Conservation (phyloP, 2,113 vertebrate species). For the Phalacrocorax pelagicus region DNA sequence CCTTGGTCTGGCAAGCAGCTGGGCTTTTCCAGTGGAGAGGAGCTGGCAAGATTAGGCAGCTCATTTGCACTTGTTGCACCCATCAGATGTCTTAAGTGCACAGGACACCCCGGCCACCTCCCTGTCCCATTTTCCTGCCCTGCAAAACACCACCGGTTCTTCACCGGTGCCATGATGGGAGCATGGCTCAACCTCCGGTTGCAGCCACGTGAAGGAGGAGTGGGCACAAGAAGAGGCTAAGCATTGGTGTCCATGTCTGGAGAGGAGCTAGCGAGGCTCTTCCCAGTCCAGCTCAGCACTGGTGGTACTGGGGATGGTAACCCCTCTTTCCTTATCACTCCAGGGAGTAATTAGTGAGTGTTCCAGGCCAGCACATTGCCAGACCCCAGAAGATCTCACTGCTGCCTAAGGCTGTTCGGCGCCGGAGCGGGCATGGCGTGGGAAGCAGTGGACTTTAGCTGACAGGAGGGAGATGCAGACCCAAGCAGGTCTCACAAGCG, state of each 20-base stretch:
- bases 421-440: rapidly evolving
- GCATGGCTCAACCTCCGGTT: rapidly evolving
- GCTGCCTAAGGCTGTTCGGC: rapidly evolving
- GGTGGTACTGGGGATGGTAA: not conserved
- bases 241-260: rapidly evolving
- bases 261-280: not conserved
- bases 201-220: rapidly evolving
- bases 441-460: not conserved
- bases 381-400: not conserved
- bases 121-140: rapidly evolving
- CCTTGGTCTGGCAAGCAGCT: not conserved
- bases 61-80: not conserved
- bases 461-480: not conserved
- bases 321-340: not conserved
- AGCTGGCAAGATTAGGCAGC: not conserved
- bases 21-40: not conserved
- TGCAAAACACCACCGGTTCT: rapidly evolving
- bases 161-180: rapidly evolving
- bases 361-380: not conserved
- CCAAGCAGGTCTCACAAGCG: no score
- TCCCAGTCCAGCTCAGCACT: not conserved
- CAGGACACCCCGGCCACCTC: rapidly evolving
- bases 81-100: not conserved
- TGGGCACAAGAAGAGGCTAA: not conserved
- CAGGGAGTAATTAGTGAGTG: not conserved